Evolutionary conservation across 2,797 vertebrate species (phyloP).

Genomic region (Silurus lanzhouensis): DNA sequence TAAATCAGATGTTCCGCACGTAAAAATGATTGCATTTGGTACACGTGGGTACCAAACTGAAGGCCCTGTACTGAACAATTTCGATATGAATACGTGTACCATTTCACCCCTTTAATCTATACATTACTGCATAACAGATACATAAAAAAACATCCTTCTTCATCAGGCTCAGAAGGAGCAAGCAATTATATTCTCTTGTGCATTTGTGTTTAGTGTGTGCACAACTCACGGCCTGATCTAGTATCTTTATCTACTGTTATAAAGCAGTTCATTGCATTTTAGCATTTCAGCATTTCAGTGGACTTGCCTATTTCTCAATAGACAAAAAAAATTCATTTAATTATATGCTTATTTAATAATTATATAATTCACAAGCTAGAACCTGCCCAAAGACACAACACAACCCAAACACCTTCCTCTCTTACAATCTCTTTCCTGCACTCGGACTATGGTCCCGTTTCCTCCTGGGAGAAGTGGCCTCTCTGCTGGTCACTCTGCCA

Average conservation of each 20-base stretch:
- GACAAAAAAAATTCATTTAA: conserved; percentile 4
- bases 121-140: background rate
- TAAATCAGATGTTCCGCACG: too few species aligned
- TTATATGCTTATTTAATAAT: conserved; percentile 16
- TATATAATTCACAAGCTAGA: conserved; percentile 17
- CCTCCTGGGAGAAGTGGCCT: conserved; percentile 51
- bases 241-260: background rate
- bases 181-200: background rate
- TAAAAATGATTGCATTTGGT: too few species aligned
- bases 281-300: background rate
- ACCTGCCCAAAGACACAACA: conserved; percentile 14
- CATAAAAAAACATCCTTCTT: background rate
- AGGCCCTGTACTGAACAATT: too few species aligned
- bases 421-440: conserved; percentile 46
- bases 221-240: background rate
- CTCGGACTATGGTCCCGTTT: conserved; percentile 37
- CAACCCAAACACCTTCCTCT: conserved; percentile 46
- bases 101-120: too few species aligned
- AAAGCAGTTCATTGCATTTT: too few species aligned
- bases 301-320: background rate
- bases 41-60: too few species aligned
- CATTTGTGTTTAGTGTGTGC: background rate
- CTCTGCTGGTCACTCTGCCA: conserved; percentile 52
- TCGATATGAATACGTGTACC: too few species aligned
- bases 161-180: background rate